A percentile compares a stretch with the other conserved stretches of the same genome.
Evolutionary conservation across 2,113 vertebrate species (phyloP).

Genomic region (Platanista minor): DNA sequence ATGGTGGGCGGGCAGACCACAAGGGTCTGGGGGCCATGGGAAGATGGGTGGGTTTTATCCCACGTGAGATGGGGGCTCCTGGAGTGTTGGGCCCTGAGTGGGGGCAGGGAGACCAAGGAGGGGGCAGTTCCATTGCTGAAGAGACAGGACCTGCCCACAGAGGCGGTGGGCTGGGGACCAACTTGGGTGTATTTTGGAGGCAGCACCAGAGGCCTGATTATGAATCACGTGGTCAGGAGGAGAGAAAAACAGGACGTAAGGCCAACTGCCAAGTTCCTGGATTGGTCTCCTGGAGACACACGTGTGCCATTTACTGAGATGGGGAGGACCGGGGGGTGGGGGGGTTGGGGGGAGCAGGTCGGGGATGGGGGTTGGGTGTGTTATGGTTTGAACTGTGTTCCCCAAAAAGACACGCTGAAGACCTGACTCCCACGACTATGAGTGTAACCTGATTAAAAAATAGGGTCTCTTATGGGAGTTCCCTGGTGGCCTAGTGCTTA

Average conservation of each 20-base stretch:
- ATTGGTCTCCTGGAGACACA: background rate
- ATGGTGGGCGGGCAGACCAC: background rate
- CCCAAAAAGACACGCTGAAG: background rate
- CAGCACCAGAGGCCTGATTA: background rate
- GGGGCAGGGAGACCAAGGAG: background rate
- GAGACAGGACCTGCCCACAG: background rate
- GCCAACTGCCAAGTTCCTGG: background rate
- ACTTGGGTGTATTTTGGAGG: background rate
- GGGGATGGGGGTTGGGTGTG: background rate
- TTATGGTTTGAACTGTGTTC: background rate
- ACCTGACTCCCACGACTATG: too few relatives aligned
- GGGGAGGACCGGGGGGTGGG: background rate
- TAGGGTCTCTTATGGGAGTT: background rate
- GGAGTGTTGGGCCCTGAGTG: background rate
- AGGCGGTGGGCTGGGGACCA: too few relatives aligned
- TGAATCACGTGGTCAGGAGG: background rate
- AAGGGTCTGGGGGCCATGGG: background rate
- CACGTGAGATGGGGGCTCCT: background rate
- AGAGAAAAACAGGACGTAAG: background rate
- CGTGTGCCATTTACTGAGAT: background rate
- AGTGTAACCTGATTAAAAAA: background rate
- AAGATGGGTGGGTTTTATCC: background rate
- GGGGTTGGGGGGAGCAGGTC: background rate
- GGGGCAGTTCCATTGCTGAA: accelerated
- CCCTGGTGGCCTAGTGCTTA: too few relatives aligned